A percentile compares a stretch with the other conserved stretches of the same genome.
phyloP scores from a whole-genome alignment of 2,888 invertebrate genomes.

The Brachylomia viminalis region DNA sequence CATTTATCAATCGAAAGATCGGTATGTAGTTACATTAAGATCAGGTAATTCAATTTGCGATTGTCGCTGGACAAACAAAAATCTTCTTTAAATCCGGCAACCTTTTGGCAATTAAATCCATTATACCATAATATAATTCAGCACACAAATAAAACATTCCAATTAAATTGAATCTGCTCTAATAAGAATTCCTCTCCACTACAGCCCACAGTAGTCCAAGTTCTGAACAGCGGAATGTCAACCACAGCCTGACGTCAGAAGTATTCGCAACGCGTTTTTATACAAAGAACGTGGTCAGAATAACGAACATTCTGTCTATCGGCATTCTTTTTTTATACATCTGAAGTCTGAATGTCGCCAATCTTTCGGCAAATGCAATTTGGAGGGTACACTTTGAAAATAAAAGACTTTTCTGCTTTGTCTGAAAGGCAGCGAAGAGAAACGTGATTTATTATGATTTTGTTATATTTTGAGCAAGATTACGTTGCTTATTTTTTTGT shows the following conservation, averaged over 20 bases:
- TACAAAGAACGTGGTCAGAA: constrained; percentile 57
- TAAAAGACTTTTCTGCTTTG: constrained; percentile 54
- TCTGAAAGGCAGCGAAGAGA: constrained; percentile 18
- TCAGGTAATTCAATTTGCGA: background rate
- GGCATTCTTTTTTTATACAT: constrained; percentile 57
- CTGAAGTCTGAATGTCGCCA: constrained; percentile 58
- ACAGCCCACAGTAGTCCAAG: constrained; percentile 22
- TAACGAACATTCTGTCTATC: constrained; percentile 43
- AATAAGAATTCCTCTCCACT: constrained; percentile 39
- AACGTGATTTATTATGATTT: constrained; percentile 58
- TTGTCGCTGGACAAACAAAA: background rate
- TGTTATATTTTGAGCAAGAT: constrained; percentile 30
- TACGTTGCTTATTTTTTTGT: constrained; percentile 35
- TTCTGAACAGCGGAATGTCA: constrained; percentile 46
- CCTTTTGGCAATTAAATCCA: background rate
- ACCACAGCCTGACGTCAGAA: constrained; percentile 37
- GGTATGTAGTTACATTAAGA: background rate
- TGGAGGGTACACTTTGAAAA: constrained; percentile 53
- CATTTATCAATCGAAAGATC: background rate
- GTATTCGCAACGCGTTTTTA: constrained; percentile 60
- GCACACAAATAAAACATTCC: constrained; percentile 16
- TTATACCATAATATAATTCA: background rate
- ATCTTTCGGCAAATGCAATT: constrained; percentile 61
- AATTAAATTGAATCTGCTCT: constrained; percentile 22
- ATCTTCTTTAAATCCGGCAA: background rate